A percentile compares a stretch with the other conserved stretches of the same genome.
phyloP scores from a whole-genome alignment of 2,113 vertebrate genomes.

The Sprattus sprattus region DNA sequence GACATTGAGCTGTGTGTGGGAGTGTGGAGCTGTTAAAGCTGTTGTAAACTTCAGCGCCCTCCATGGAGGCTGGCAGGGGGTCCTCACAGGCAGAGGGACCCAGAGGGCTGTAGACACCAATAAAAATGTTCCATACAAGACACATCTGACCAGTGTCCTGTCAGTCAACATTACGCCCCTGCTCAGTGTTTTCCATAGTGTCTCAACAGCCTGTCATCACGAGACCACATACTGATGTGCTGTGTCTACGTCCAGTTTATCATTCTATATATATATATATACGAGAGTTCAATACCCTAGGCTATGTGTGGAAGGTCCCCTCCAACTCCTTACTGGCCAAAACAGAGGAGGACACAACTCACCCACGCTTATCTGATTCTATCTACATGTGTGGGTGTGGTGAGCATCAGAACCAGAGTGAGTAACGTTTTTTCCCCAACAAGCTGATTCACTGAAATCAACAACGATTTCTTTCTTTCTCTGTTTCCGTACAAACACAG shows the following conservation, averaged over 20 bases:
- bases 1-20: neutral
- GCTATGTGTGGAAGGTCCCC: neutral
- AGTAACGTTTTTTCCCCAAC: neutral
- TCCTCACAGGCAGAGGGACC: neutral
- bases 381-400: neutral
- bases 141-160: neutral
- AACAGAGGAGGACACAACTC: neutral
- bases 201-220: neutral
- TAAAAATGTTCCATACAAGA: neutral
- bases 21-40: neutral
- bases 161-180: neutral
- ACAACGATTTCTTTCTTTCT: too few species aligned
- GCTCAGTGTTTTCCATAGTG: neutral
- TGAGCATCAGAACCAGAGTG: neutral
- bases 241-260: neutral
- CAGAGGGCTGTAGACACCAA: neutral
- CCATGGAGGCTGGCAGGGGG: neutral
- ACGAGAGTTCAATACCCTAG: neutral
- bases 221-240: neutral
- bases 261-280: neutral
- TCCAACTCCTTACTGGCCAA: neutral
- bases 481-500: neutral
- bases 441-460: neutral
- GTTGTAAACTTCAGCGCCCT: neutral
- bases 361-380: neutral